Percentiles rank a stretch among this genome's conserved stretches.
phyloP scores from a whole-genome alignment of 2,113 vertebrate species.

The Indicator indicator region DNA sequence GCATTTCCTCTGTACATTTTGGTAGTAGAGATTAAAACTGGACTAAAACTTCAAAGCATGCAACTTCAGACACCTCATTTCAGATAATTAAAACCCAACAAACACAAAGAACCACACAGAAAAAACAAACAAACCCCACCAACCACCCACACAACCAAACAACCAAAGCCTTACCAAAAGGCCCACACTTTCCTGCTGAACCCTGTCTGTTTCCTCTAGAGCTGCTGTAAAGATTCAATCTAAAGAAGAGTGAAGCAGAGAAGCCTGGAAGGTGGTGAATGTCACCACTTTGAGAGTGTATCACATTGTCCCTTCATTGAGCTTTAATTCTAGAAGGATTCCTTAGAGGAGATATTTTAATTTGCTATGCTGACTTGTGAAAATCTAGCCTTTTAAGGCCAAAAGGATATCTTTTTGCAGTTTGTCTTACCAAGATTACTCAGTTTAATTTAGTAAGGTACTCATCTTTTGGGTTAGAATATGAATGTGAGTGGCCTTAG shows the following conservation, averaged over 20 bases:
- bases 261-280: background rate
- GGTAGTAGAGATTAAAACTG: background rate
- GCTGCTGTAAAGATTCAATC: background rate
- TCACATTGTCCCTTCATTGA: background rate
- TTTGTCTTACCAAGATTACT: background rate
- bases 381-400: background rate
- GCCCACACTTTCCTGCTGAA: background rate
- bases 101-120: no score
- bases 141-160: background rate
- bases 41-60: background rate
- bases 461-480: background rate
- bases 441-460: background rate
- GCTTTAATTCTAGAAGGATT: background rate
- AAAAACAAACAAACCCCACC: no score
- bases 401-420: background rate
- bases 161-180: background rate
- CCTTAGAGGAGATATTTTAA: background rate
- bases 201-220: fast-evolving
- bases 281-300: background rate
- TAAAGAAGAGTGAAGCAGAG: background rate
- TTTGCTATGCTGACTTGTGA: background rate
- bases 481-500: background rate
- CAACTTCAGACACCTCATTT: background rate
- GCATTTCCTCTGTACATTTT: background rate
- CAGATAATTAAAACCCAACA: background rate